Percentiles rank a stretch among this genome's conserved stretches.
Evolutionary conservation across 2,888 invertebrate genomes (phyloP).

Genomic region (Girardia tigrina): DNA sequence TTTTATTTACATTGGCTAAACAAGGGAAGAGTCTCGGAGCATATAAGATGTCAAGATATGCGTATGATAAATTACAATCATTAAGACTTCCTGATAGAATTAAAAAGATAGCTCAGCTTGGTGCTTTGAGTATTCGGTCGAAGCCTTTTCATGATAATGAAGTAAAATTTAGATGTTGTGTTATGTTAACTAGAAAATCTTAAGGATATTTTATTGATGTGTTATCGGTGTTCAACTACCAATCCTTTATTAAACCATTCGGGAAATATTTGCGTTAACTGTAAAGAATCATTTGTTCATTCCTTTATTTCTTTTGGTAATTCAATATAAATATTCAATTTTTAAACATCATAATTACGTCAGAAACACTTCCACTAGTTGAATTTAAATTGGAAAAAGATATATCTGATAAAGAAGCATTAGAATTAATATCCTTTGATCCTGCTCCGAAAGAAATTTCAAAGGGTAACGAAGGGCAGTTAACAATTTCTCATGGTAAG

Average conservation of each 20-base stretch:
- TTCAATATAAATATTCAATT: slow-evolving; percentile 38
- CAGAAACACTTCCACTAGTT: slow-evolving; percentile 82
- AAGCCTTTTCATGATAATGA: slow-evolving; percentile 75
- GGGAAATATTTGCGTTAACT: slow-evolving; percentile 68
- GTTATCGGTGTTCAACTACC: slow-evolving; percentile 87
- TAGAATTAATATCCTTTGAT: slow-evolving; percentile 60
- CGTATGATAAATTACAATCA: slow-evolving; percentile 68
- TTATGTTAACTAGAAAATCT: slow-evolving; percentile 7
- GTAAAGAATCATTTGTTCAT: slow-evolving; percentile 71
- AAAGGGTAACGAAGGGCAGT: slow-evolving; percentile 38
- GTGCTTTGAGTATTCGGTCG: slow-evolving; percentile 58
- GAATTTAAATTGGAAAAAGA: slow-evolving; percentile 77
- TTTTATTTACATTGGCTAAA: slow-evolving; percentile 69
- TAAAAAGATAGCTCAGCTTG: slow-evolving; percentile 54
- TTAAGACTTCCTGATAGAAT: slow-evolving; percentile 68
- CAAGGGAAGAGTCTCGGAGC: slow-evolving; percentile 79
- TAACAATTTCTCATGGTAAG: slow-evolving; percentile 29
- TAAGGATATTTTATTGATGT: slow-evolving; percentile 69
- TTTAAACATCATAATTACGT: neutral
- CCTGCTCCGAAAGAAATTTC: slow-evolving; percentile 43
- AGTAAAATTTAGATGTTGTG: slow-evolving; percentile 41
- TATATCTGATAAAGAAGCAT: slow-evolving; percentile 70
- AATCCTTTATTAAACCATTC: slow-evolving; percentile 67
- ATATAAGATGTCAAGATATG: slow-evolving; percentile 71
- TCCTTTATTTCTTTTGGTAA: slow-evolving; percentile 85